Evolutionary conservation across 2,888 invertebrate species (phyloP).

Genomic region (Megastigmus dorsalis): DNA sequence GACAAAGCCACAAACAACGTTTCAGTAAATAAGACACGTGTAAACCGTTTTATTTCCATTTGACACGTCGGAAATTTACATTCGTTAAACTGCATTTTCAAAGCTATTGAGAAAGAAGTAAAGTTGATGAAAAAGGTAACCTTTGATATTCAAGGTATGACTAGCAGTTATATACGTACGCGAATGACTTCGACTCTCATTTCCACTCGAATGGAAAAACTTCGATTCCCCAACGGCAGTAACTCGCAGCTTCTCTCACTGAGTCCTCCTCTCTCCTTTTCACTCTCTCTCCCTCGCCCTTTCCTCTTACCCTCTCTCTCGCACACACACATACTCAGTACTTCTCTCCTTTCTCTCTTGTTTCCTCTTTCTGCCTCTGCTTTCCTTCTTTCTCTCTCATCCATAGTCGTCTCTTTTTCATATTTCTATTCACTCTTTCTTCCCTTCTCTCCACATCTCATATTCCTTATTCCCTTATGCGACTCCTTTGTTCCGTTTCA

Average conservation of each 20-base stretch:
- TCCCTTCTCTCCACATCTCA: too few species aligned
- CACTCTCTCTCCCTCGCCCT: constrained; percentile 37
- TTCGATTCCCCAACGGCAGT: constrained; percentile 61
- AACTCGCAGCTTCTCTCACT: constrained; percentile 54
- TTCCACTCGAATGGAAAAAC: constrained; percentile 63
- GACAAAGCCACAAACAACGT: too few species aligned
- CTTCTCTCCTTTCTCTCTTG: background rate
- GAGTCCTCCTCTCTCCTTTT: constrained; percentile 9
- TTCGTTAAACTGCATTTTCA: constrained; percentile 43
- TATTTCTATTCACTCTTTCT: constrained; percentile 15
- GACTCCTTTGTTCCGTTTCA: constrained; percentile 21
- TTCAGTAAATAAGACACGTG: background rate
- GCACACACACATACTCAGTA: too few species aligned
- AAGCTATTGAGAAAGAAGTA: constrained; percentile 42
- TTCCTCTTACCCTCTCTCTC: constrained; percentile 26
- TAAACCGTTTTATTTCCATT: constrained; percentile 15
- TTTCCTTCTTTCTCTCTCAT: background rate
- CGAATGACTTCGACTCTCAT: constrained; percentile 49
- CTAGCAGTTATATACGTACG: constrained; percentile 38
- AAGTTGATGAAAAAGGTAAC: constrained; percentile 48
- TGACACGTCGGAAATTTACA: constrained; percentile 15
- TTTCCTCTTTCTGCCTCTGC: background rate
- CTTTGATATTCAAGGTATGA: constrained; percentile 46
- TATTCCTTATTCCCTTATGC: constrained; percentile 11
- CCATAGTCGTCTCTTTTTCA: constrained; percentile 1